A percentile compares a stretch with the other conserved stretches of the same genome.
Conservation (phyloP, 2,113 vertebrate genomes). For the Leiothrix lutea region DNA sequence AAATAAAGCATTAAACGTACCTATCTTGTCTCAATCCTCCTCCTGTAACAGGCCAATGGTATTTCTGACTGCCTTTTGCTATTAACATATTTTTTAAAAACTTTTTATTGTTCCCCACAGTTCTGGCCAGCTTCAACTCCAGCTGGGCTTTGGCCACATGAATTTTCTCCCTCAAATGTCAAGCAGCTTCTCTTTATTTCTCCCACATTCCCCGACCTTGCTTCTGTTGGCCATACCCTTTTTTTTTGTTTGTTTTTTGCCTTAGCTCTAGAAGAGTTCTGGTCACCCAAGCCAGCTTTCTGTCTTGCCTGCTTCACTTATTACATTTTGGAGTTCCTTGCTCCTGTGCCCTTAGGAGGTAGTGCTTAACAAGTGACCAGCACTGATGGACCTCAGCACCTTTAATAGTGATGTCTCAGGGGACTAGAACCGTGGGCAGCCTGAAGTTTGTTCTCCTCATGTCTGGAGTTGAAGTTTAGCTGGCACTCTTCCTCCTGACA, state of each 20-base stretch:
- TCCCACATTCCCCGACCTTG: neutral
- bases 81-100: rapidly evolving
- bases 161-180: neutral
- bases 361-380: neutral
- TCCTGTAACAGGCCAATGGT: neutral
- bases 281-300: neutral
- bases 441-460: neutral
- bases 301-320: neutral
- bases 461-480: neutral
- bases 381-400: neutral
- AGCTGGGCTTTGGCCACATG: neutral
- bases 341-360: neutral
- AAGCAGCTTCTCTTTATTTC: neutral
- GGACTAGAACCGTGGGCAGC: neutral
- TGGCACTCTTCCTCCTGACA: neutral
- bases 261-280: neutral
- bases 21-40: neutral
- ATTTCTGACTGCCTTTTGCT: neutral
- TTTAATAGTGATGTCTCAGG: neutral
- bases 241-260: neutral
- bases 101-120: neutral
- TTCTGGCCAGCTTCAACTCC: neutral
- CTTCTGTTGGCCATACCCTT: neutral
- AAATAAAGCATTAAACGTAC: neutral
- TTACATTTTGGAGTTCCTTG: neutral